Conservation (phyloP, 37 sponge, comb jelly and placozoan genomes). For the Haliclona indistincta region DNA sequence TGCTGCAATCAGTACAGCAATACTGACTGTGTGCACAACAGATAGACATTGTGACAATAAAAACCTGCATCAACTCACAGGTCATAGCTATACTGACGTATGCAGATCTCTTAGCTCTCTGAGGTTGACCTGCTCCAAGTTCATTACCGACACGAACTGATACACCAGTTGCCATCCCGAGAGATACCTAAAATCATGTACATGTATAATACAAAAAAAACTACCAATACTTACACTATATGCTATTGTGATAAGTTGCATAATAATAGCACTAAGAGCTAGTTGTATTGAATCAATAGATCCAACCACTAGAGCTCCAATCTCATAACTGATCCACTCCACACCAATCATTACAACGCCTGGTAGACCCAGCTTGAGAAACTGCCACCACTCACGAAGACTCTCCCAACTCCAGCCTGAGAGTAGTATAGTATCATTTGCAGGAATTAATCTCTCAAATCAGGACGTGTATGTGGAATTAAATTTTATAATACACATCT, state of each 20-base stretch:
- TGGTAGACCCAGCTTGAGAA: not conserved
- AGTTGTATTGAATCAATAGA: not conserved
- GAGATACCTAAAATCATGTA: slow-evolving; percentile 8
- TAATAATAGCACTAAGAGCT: not conserved
- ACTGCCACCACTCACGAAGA: slow-evolving; percentile 14
- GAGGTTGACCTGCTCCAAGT: slow-evolving; percentile 59
- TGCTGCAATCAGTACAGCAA: not conserved
- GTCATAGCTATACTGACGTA: slow-evolving; percentile 11
- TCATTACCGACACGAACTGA: slow-evolving; percentile 62
- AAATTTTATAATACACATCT: no score
- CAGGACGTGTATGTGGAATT: no score
- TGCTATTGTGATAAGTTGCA: slow-evolving; percentile 16
- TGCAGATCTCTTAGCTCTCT: slow-evolving; percentile 35
- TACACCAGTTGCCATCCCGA: slow-evolving; percentile 28
- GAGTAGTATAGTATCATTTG: not conserved
- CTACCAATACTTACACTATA: slow-evolving; percentile 29
- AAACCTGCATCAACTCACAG: slow-evolving; percentile 24
- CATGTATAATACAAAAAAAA: not conserved
- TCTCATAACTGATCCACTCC: slow-evolving; percentile 25
- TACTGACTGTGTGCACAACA: no score
- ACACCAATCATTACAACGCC: slow-evolving; percentile 22
- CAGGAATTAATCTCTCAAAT: no score
- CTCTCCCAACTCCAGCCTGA: slow-evolving; percentile 18
- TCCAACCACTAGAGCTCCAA: slow-evolving; percentile 6
- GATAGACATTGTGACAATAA: no score